phyloP scores from a whole-genome alignment of 2,797 vertebrate species.

The Muscicapa comitata region DNA sequence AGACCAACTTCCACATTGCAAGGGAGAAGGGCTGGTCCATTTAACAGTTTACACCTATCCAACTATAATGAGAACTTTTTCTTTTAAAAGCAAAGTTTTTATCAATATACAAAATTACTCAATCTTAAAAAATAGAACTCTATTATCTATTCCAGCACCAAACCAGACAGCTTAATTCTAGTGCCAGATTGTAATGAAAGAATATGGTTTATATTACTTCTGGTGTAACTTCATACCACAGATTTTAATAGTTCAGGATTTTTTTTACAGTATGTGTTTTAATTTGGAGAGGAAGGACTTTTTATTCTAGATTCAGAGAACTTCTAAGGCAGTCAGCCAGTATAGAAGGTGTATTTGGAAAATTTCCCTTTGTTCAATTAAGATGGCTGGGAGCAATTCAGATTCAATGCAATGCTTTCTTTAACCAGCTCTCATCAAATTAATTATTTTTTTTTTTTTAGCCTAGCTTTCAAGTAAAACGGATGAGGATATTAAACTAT shows the following conservation, averaged over 20 bases:
- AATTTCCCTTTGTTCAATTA: slow-evolving; percentile 56
- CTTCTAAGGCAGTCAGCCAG: neutral
- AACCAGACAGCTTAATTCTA: neutral
- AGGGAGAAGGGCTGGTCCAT: neutral
- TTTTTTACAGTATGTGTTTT: neutral
- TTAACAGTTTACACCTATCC: neutral
- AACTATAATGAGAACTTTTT: neutral
- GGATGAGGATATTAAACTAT: neutral
- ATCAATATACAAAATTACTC: neutral
- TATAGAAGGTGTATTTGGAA: slow-evolving; percentile 48
- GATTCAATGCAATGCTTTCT: slow-evolving; percentile 2
- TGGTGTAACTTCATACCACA: neutral
- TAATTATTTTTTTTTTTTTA: slow-evolving; percentile 35
- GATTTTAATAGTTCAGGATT: neutral
- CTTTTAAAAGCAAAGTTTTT: neutral
- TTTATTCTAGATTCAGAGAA: neutral
- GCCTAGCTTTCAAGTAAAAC: slow-evolving; percentile 21
- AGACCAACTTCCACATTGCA: neutral
- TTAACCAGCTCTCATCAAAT: slow-evolving; percentile 32
- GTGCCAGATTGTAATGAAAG: neutral
- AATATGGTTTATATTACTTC: neutral
- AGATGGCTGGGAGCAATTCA: slow-evolving; percentile 31
- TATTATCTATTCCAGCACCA: neutral
- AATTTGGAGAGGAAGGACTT: neutral
- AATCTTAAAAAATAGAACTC: neutral